These are phyloP conservation scores for Synanceia verrucosa DNA, from an alignment of 2,797 vertebrate genomes.

Conservation along the genomic window DNA sequence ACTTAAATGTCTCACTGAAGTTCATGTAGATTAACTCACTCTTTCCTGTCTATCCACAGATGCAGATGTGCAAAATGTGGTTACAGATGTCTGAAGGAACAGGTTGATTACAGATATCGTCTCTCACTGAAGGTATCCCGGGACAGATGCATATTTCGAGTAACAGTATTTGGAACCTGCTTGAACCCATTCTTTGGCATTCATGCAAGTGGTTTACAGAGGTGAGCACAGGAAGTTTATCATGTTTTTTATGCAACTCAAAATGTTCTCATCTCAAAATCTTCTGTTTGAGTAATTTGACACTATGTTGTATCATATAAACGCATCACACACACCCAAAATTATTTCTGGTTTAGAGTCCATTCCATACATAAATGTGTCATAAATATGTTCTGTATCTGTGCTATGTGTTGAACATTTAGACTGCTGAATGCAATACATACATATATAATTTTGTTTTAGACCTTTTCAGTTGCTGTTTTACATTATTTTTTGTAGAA, in stretches of 20 bases:
- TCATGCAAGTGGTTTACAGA: constrained; percentile 85
- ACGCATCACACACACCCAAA: not conserved
- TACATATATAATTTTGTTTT: not conserved
- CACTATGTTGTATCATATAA: not conserved
- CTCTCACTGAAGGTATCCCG: constrained; percentile 86
- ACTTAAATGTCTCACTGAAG: not conserved
- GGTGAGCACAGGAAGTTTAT: constrained; percentile 75
- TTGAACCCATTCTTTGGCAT: constrained; percentile 91
- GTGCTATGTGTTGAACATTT: too few species aligned
- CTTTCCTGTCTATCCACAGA: constrained; percentile 63
- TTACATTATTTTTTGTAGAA: not conserved
- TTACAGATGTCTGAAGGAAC: constrained; percentile 75
- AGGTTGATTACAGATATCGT: constrained; percentile 87
- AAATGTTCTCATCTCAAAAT: too few species aligned
- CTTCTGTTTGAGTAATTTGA: not conserved
- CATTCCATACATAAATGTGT: too few species aligned
- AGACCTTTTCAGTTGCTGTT: not conserved
- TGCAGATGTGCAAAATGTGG: constrained; percentile 88
- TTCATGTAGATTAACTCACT: not conserved
- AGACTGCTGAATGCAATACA: too few species aligned
- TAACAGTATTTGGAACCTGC: constrained; percentile 92
- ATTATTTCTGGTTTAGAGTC: not conserved
- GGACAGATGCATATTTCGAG: constrained; percentile 80
- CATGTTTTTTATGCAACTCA: not conserved
- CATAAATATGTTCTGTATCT: too few species aligned